Conservation (phyloP, 2,797 vertebrate species). For the Leucoraja ocellata region DNA sequence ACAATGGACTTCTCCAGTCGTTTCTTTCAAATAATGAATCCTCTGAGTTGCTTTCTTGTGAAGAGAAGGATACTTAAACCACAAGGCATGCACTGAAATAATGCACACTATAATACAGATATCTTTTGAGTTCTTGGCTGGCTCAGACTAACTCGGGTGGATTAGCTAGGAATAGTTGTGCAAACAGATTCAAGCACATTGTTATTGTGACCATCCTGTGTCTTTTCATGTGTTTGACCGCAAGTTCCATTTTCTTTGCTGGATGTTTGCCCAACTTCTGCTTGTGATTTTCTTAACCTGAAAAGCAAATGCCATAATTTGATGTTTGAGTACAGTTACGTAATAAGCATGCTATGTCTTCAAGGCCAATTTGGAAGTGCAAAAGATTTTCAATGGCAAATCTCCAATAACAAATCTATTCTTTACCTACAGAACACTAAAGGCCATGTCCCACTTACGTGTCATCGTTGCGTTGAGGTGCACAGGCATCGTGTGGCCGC, state of each 20-base stretch:
- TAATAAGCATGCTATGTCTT: neutral
- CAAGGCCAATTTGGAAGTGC: neutral
- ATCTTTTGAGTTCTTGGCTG: fast-evolving
- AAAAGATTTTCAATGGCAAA: neutral
- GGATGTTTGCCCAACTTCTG: constrained; percentile 46
- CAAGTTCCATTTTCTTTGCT: constrained; percentile 48
- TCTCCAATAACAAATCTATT: constrained; percentile 6
- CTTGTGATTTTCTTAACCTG: constrained; percentile 61
- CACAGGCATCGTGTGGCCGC: no score
- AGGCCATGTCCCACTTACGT: no score
- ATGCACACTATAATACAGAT: neutral
- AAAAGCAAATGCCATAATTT: constrained; percentile 34
- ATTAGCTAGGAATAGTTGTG: constrained; percentile 44
- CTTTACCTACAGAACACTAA: neutral
- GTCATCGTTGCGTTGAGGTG: no score
- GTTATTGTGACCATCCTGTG: constrained; percentile 60
- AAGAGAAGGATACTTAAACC: constrained; percentile 28
- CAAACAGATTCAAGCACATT: constrained; percentile 54
- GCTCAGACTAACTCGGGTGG: constrained; percentile 53
- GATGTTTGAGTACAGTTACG: neutral
- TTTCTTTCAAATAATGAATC: neutral
- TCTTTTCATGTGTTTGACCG: constrained; percentile 53
- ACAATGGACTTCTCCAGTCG: neutral
- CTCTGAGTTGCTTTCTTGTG: neutral
- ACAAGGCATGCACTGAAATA: constrained; percentile 40